Base-by-base conservation (phyloP, 92 coral and sea anemone species). In the Siderastrea radians region DNA sequence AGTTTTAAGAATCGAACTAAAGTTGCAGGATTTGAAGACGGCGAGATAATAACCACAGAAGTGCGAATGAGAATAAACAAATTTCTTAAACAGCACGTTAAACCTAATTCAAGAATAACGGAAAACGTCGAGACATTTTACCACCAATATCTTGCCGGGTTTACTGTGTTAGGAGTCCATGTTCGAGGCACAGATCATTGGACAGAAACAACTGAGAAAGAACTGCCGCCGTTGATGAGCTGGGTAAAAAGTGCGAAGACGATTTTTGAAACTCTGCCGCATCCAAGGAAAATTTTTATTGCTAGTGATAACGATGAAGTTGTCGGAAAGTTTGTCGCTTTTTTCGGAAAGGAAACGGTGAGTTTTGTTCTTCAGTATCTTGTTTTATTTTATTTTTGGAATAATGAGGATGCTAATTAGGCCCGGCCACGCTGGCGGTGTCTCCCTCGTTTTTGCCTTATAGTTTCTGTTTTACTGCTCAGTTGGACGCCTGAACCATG, bases 111-210 rank as follows among this genome's bases (percentile, higher is more conserved):
- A 14, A 55, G 82, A 44, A 91, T 95, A 5, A 72, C 11, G 17
- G 80, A 78, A 58, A 65, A 67, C 7, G 93, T 91, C 38, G 72
- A 81, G n/a, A n/a, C 2, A 4, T 90, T 93, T 78, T 85, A 85
- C 74, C 72, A 83, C 5, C 52, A 87, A 4, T 17, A 90, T 45
- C 63, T 95, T 72, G 64, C 73, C 4, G 93, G 93, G 45, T 73
- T 72, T 72, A 78, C 79, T 55, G 64, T 95, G 19, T 87, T 95
- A 63, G 96, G 96, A 53, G 98, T 95, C n/a, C 98, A 95, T 75
- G 90, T 95, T n/a, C 86, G 98, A 59, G 98, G 94, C 7, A 95
- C 98, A 46, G 98, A 95, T 71, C 96, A 95, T 78, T 77, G 82
- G 81, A 14, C 0, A 38, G 98, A 95, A 74, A 84, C 90, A 43